These are phyloP conservation scores for Drosophila cardini DNA, from an alignment of 1,140 invertebrate species.

Conservation along the genomic window DNA sequence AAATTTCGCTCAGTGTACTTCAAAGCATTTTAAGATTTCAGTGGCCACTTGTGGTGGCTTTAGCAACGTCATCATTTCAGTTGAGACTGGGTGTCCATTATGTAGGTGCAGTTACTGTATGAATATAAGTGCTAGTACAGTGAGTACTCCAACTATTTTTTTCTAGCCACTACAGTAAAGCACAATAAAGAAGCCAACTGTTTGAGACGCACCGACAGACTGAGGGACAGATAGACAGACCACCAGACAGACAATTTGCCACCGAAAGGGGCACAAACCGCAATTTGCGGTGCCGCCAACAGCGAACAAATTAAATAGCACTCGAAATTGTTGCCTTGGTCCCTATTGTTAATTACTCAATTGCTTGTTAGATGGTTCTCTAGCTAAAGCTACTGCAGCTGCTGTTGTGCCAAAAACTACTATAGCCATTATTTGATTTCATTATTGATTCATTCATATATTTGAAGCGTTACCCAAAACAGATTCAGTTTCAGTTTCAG, in stretches of 20 bases:
- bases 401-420: background rate
- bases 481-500: constrained; percentile 15
- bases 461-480: constrained; percentile 54
- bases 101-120: constrained; percentile 26
- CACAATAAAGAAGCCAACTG: constrained; percentile 28
- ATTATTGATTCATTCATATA: constrained; percentile 71
- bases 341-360: constrained; percentile 42
- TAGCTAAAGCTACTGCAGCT: background rate
- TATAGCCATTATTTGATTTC: constrained; percentile 33
- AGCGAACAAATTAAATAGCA: constrained; percentile 43
- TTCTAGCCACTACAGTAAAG: constrained; percentile 23
- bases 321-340: constrained; percentile 33
- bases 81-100: constrained; percentile 44
- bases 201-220: constrained; percentile 6
- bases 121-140: constrained; percentile 22
- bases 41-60: constrained; percentile 63
- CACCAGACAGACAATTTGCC: constrained; percentile 1
- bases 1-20: too few species aligned
- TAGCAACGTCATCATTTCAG: constrained; percentile 59
- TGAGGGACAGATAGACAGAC: constrained; percentile 26
- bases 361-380: constrained; percentile 13
- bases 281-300: constrained; percentile 25
- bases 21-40: constrained; percentile 51
- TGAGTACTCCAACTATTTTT: constrained; percentile 17
- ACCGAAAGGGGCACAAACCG: constrained; percentile 15